These are phyloP conservation scores for Oreotrochilus melanogaster DNA, from an alignment of 2,113 vertebrate species.

Conservation along the genomic window DNA sequence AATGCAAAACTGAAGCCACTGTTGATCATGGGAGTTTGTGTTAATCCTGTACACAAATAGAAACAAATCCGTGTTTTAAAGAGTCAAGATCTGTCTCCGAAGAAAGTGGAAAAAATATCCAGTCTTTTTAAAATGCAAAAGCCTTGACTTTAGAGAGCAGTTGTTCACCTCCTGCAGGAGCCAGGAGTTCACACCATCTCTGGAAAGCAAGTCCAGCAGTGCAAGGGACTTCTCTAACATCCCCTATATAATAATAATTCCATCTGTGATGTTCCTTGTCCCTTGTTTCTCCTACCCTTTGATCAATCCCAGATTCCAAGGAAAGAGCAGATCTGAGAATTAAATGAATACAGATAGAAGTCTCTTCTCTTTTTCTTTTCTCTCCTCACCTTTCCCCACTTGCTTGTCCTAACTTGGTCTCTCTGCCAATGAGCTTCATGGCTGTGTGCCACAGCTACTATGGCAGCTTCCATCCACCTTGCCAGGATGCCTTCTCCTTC, in stretches of 20 bases:
- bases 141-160: neutral
- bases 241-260: neutral
- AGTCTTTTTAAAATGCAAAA: neutral
- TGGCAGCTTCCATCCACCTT: neutral
- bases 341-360: neutral
- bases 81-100: neutral
- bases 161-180: neutral
- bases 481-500: neutral
- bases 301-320: neutral
- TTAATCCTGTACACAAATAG: neutral
- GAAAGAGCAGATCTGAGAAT: neutral
- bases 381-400: neutral
- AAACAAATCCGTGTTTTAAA: neutral
- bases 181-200: neutral
- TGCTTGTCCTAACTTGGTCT: neutral
- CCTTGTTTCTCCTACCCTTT: neutral
- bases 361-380: neutral
- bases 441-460: neutral
- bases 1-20: neutral
- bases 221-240: neutral
- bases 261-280: neutral
- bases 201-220: neutral
- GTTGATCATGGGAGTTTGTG: neutral
- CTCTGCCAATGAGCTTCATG: neutral
- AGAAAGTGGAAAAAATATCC: neutral